These are phyloP conservation scores for Astyanax mexicanus DNA, from an alignment of 2,797 vertebrate genomes.

Conservation along the genomic window DNA sequence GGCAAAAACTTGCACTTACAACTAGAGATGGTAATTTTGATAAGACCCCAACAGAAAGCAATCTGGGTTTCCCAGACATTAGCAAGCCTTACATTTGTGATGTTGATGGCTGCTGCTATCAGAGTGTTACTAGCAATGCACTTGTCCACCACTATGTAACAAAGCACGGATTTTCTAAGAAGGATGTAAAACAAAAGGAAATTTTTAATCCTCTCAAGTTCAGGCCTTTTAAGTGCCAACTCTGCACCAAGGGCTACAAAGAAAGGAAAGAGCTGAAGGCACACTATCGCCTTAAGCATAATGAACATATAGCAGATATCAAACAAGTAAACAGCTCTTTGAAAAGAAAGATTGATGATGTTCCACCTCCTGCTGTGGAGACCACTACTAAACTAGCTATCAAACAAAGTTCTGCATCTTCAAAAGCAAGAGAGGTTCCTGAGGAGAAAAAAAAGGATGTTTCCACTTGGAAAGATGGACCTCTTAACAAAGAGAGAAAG, in stretches of 20 bases:
- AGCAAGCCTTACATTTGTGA: conserved; percentile 92
- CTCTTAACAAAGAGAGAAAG: conserved; percentile 52
- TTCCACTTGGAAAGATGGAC: conserved; percentile 50
- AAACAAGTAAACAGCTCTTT: conserved; percentile 77
- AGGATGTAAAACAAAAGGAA: conserved; percentile 86
- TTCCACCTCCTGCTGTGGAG: conserved; percentile 56
- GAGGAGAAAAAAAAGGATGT: conserved; percentile 54
- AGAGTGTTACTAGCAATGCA: conserved; percentile 89
- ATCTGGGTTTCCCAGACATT: conserved; percentile 78
- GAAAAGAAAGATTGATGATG: conserved; percentile 69
- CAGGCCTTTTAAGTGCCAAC: conserved; percentile 92
- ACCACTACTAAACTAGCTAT: conserved; percentile 38
- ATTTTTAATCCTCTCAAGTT: conserved; percentile 85
- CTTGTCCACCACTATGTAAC: conserved; percentile 90
- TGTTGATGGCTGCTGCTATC: conserved; percentile 84
- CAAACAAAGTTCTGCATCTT: conserved; percentile 7
- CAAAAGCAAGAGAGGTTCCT: conserved; percentile 34
- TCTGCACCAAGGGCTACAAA: conserved; percentile 91
- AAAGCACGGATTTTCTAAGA: conserved; percentile 86
- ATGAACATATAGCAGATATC: conserved; percentile 77
- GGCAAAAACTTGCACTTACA: too few species aligned
- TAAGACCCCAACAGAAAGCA: conserved; percentile 1
- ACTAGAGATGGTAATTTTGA: conserved; percentile 9
- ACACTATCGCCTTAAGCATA: conserved; percentile 89
- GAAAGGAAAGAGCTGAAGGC: conserved; percentile 87